Evolutionary conservation across 2,888 invertebrate genomes (phyloP), one percentile per base, ranked within the genome.

Genomic region (Drosophila seclusa): DNA sequence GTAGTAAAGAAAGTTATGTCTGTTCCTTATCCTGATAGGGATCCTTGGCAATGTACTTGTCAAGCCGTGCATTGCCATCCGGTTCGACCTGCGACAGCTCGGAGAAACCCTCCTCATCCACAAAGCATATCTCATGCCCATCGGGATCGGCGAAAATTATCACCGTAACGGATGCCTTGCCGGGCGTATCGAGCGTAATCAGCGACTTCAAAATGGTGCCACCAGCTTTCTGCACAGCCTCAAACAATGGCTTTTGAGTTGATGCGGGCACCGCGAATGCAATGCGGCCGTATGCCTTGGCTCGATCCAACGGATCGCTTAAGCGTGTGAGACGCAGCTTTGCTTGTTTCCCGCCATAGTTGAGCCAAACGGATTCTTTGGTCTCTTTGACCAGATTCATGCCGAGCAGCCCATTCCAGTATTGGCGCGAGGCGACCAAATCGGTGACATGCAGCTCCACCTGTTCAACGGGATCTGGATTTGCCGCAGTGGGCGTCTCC

Each of bases 51-150:
- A 98, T 97, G 83, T 95, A 97, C 92, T 96, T 95, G 83, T 97
- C 95, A 32, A 99, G 94, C 49, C 96, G 94, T n/a, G 94, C 94
- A 80, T 98, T 97, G 55, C 97, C 97, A 62, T 96, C 95, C 0
- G 96, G 96, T 92, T 99, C 99, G 4, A 97, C 95, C 84, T 96
- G 94, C 0, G 99, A 98, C 45, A 99, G 93, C 88, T 98, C 95
- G 8, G 96, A 94, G 94, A 98, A 99, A 42, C 96, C 98, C 94
- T 99, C 98, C 87, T 99, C 98, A 76, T 99, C 99, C 7, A 99
- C 99, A 93, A 99, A 99, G 93, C 99, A 99, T 78, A 99, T 99
- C 94, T 99, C 99, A 93, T 99, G 99, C 0, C 96, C 97, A 93
- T 99, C 98, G 0, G 99, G 99, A 94, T 99, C 99, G 2, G 98